Evolutionary conservation across 2,888 invertebrate species (phyloP), one percentile per base, ranked within the genome.

Genomic region (Villa cingulata): DNA sequence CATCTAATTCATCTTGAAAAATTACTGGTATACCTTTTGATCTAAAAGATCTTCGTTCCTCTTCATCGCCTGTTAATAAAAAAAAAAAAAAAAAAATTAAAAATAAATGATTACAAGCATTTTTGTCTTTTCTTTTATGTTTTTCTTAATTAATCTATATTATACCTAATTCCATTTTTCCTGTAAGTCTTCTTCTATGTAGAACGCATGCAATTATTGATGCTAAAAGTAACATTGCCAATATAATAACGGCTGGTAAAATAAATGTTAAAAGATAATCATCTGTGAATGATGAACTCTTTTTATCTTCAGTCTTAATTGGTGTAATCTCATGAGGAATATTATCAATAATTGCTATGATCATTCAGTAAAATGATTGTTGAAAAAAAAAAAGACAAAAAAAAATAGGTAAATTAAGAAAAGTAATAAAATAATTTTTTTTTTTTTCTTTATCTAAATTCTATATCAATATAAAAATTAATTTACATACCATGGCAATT

Each of bases 1-100:
- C 94, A 58, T 95, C 94, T 39, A 96, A 74, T 66, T 97, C 97
- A 66, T 97, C 95, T 68, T 89, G 88, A 71, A 96, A 95, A 62
- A 97, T 96, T 37, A 96, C 92, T 1, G 97, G 96, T 59, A 94
- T 91, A 44, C 78, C 78, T 65, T 86, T 86, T 58, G 84, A 85
- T 43, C 86, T 79, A 72, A 87, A 86, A 54, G 83, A 83, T 63
- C 84, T 83, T 17, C 86, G 75, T 57, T 87, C 87, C 60, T 88
- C 87, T 60, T 87, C 85, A 61, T 80, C 80, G 29, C 80, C 80
- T 53, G 71, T 68, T 45, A 45, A 32, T 9, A 18, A 41, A 36
- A 36, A 16, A 16, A 20, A 19, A 41, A 27, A 27, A 47, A 41
- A 32, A 41, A 16, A 18, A 42, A 42, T 42, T n/a, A 42, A 32